Base-by-base conservation (phyloP, 2,113 vertebrate species). In the Colistium nudipinnis region DNA sequence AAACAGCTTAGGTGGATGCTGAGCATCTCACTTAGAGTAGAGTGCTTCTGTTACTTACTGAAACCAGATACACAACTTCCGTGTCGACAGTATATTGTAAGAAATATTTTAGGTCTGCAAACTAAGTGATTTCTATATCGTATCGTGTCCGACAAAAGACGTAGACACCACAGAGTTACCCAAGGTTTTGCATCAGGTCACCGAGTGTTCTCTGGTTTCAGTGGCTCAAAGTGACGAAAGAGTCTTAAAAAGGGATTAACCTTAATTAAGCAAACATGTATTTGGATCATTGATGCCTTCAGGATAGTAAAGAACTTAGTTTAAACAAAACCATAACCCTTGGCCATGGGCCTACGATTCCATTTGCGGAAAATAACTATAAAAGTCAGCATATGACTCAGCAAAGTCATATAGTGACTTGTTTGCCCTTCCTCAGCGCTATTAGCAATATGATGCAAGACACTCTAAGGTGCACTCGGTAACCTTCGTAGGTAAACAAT, bases 1-100 rank as follows among this genome's bases (percentile, higher is more conserved):
- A 85, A 55, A 71, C 56, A 65, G 70, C 73, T 66, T 83, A 88
- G 88, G 52, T 83, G 62, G 85, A 88, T 90, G 88, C 90, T 85
- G 82, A 87, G 89, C 89, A 87, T 90, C 89, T 74, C 76, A 67
- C 64, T 78, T 90, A 88, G 85, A 80, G 55, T 90, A 83, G 73
- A 70, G 36, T 62, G 64, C 74, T 88, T 82, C 82, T 83, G 64
- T 88, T 80, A 77, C 67, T 54, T 65, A 45, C 62, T 62, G 55
- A 82, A 66, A 72, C 24, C 48, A 69, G 75, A 83, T 20, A 35
- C 45, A 24, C 53, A 76, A 65, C 28, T 45, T 74, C 53, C 62
- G 72, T 63, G 43, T 62, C 57, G 49, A 59, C 41, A 78, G 25
- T 44, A 60, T 62, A 59, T 65, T 43, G 36, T 79, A 67, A 52